phyloP scores from a whole-genome alignment of 2,113 vertebrate species.

The Seriola quinqueradiata region DNA sequence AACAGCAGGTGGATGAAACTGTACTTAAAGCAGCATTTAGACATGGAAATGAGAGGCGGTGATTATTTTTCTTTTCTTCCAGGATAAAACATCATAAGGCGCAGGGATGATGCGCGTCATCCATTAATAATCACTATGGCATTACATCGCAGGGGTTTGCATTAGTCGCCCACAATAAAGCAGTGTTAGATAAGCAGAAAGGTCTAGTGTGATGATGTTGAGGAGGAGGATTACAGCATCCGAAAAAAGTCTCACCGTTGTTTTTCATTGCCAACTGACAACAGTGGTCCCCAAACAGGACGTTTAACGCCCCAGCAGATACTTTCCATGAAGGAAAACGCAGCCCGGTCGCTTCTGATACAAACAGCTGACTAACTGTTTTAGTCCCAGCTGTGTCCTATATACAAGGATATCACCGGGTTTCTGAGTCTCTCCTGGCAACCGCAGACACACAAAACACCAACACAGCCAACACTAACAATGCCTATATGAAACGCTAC shows the following conservation, averaged over 20 bases:
- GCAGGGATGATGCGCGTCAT: conserved; percentile 2
- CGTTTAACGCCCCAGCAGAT: conserved; percentile 8
- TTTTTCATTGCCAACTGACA: neutral
- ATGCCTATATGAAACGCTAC: conserved; percentile 3
- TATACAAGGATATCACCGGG: conserved; percentile 2
- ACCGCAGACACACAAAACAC: neutral
- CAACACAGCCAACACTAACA: neutral
- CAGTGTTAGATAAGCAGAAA: conserved; percentile 34
- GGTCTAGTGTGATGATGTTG: neutral
- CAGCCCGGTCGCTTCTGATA: neutral
- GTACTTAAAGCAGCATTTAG: conserved; percentile 14
- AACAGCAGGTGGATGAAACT: conserved; percentile 30
- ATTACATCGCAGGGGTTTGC: conserved; percentile 4
- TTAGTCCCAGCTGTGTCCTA: conserved; percentile 56
- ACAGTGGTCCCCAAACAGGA: conserved; percentile 4
- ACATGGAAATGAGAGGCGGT: neutral
- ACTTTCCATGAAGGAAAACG: conserved; percentile 14
- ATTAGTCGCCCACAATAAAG: conserved; percentile 19
- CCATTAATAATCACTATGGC: conserved; percentile 21
- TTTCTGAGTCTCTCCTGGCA: neutral
- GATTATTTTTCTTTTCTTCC: neutral
- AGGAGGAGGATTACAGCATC: neutral
- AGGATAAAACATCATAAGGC: neutral
- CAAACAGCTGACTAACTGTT: conserved; percentile 30
- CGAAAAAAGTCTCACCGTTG: conserved; percentile 15